phyloP scores from a whole-genome alignment of 1,140 invertebrate species.

The Potamilus streckersoni region DNA sequence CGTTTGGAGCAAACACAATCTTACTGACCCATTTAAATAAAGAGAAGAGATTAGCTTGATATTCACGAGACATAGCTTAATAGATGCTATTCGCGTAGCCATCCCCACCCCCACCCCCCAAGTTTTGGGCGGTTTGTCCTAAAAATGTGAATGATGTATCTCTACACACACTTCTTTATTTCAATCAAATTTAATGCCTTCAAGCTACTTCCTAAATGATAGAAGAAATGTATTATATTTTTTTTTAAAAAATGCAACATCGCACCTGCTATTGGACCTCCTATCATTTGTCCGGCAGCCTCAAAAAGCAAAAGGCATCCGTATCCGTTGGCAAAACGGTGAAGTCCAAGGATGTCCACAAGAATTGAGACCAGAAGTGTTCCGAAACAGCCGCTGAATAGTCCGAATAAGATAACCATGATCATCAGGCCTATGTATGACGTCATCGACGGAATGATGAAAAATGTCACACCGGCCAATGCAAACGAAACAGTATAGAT shows the following conservation, averaged over 20 bases:
- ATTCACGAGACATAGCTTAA: not conserved
- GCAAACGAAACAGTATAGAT: slow-evolving; percentile 29
- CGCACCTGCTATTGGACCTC: slow-evolving; percentile 41
- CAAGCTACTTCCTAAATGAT: not conserved
- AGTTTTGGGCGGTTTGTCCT: not conserved
- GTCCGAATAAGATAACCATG: slow-evolving; percentile 34
- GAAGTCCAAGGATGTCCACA: slow-evolving; percentile 34
- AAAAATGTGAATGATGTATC: not conserved
- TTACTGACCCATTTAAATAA: not conserved
- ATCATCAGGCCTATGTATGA: slow-evolving; percentile 30
- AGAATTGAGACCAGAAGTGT: slow-evolving; percentile 33
- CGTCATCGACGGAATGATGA: slow-evolving; percentile 18
- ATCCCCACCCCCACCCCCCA: not conserved
- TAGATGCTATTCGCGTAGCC: not conserved
- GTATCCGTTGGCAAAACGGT: slow-evolving; percentile 37
- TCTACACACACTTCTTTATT: not conserved
- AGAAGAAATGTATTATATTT: not conserved
- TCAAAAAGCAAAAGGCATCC: slow-evolving; percentile 43
- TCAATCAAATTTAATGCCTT: not conserved
- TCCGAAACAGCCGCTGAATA: slow-evolving; percentile 40
- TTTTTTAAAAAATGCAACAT: not conserved
- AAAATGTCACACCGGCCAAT: slow-evolving; percentile 25
- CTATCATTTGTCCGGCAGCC: slow-evolving; percentile 36
- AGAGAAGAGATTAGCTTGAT: not conserved
- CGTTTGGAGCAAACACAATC: not conserved